Evolutionary conservation across 2,888 invertebrate species (phyloP).

Genomic region (Iphiclides podalirius): DNA sequence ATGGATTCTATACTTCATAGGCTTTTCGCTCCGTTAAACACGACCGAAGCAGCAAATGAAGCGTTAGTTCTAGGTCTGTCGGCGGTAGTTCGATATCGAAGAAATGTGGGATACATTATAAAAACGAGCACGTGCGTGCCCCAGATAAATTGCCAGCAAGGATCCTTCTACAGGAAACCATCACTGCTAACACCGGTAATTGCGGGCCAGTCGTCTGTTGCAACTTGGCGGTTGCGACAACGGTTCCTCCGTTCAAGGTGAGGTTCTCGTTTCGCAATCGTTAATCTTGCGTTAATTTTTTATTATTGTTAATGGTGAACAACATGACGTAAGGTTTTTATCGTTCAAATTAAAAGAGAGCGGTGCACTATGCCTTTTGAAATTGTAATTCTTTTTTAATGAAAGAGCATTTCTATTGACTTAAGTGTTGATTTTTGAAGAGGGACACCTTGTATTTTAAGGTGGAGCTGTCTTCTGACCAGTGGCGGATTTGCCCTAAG

Average conservation of each 20-base stretch:
- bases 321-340: background rate
- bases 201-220: slow-evolving; percentile 4
- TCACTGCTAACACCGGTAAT: slow-evolving; percentile 8
- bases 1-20: too few species aligned
- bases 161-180: slow-evolving; percentile 8
- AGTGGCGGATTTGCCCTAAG: too few species aligned
- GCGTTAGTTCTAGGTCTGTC: background rate
- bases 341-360: background rate
- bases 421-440: too few species aligned
- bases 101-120: slow-evolving; percentile 1
- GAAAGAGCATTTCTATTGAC: too few species aligned
- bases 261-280: slow-evolving; percentile 1
- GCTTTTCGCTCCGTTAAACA: slow-evolving; percentile 7
- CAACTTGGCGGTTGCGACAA: slow-evolving; percentile 14
- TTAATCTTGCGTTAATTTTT: slow-evolving; percentile 7
- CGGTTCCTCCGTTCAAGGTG: slow-evolving; percentile 10
- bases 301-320: background rate
- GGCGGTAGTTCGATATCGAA: background rate
- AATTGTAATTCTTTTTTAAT: too few species aligned
- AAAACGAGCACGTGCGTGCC: slow-evolving; percentile 2
- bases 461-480: too few species aligned
- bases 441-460: too few species aligned
- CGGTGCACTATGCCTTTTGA: too few species aligned
- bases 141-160: slow-evolving; percentile 4
- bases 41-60: background rate